phyloP scores from a whole-genome alignment of 2,113 vertebrate species.

The Onychorhynchus coronatus region DNA sequence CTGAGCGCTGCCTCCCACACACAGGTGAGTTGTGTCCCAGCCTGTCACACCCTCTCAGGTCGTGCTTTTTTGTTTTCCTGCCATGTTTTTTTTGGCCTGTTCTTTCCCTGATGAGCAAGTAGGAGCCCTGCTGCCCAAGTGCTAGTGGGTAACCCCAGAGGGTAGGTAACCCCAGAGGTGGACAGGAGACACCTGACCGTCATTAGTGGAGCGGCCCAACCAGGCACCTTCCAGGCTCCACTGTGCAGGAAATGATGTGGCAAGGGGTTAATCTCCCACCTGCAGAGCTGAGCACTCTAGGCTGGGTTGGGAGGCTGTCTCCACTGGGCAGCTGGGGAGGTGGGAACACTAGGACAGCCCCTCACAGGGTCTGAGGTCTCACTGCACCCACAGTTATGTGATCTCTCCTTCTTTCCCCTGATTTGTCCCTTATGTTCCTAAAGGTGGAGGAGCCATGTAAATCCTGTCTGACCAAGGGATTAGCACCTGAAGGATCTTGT shows the following conservation, averaged over 20 bases:
- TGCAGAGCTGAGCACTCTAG: background rate
- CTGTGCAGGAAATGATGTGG: background rate
- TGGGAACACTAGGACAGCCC: background rate
- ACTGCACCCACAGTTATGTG: accelerated
- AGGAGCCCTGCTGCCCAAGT: background rate
- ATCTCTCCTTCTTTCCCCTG: background rate
- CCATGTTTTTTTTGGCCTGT: background rate
- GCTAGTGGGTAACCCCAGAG: background rate
- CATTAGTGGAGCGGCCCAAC: background rate
- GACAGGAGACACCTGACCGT: background rate
- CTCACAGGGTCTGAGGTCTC: background rate
- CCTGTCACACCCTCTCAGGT: background rate
- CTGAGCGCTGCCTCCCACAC: background rate
- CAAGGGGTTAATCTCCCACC: conserved; percentile 42
- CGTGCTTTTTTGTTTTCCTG: background rate
- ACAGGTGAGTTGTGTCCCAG: conserved; percentile 65
- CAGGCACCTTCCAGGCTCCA: background rate
- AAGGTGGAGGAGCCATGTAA: background rate
- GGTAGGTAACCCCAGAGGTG: background rate
- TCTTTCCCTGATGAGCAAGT: background rate
- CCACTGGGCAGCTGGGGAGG: background rate
- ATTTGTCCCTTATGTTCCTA: background rate
- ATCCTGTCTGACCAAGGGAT: background rate
- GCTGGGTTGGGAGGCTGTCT: background rate
- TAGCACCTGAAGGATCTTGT: background rate